phyloP scores from a whole-genome alignment of 2,113 vertebrate genomes.

The Barnardius zonarius region DNA sequence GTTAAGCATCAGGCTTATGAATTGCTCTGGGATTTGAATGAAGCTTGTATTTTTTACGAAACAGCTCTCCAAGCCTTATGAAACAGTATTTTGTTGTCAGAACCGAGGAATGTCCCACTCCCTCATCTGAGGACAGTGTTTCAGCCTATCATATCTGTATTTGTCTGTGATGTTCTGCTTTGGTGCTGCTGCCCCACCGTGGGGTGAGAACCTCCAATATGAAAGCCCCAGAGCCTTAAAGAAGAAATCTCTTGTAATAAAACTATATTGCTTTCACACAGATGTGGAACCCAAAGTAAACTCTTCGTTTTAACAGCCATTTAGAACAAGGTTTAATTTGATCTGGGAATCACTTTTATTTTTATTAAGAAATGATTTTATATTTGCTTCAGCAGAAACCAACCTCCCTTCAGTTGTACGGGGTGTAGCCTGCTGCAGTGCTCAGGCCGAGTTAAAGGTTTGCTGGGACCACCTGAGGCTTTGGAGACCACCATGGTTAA shows the following conservation, averaged over 20 bases:
- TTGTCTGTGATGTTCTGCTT: not conserved
- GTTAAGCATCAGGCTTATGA: not conserved
- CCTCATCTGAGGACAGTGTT: not conserved
- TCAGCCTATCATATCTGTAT: not conserved
- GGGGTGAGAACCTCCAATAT: not conserved
- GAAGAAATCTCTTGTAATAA: not conserved
- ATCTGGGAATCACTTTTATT: not conserved
- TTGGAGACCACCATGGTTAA: not conserved
- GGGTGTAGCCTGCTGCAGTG: not conserved
- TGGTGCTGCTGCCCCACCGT: rapidly evolving
- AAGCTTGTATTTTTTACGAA: not conserved
- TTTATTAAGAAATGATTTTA: not conserved
- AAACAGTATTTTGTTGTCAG: not conserved
- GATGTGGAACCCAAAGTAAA: not conserved
- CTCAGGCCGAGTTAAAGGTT: not conserved
- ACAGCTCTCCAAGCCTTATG: not conserved
- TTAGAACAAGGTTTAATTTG: slow-evolving; percentile 6
- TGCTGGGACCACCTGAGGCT: not conserved
- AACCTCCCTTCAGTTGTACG: not conserved
- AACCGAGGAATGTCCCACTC: not conserved
- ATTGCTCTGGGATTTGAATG: not conserved
- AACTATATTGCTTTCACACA: not conserved
- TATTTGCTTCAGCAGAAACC: not conserved
- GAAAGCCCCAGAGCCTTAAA: not conserved
- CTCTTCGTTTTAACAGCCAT: not conserved